Base-by-base conservation (phyloP, 2,113 vertebrate species). In the Epinephelus moara region DNA sequence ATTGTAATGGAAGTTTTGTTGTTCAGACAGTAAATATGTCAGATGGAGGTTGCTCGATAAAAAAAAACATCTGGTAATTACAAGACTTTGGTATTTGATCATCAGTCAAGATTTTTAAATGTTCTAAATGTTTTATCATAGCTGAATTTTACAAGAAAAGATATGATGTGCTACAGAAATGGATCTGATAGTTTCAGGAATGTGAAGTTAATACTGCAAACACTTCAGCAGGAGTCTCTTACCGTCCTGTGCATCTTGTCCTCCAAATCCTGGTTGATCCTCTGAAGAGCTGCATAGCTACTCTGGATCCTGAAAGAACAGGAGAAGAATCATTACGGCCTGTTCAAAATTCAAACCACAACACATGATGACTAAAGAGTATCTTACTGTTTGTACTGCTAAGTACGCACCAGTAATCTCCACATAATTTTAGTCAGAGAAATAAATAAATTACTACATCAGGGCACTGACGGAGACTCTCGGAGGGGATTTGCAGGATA, bases 221-320 rank as follows among this genome's bases (percentile, higher is more conserved):
- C 13, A 37, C 59, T 18, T 21, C 37, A 5, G 59, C 18, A 25
- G 14, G 61, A 75, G 50, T 91, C 95, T 96, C 97, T 96, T 94
- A 99, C 98, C 96, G 97, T 97, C 87, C 96, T 94, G 87, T 97
- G 97, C 83, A 99, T 96, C 92, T 99, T 99, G 84, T 99, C 97
- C 89, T 99, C 97, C 94, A 98, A 94, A 91, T 99, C 97, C 93
- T 98, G 97, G 94, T 99, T 99, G 96, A 99, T 97, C 93, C 97
- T 96, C 94, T 99, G 98, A 90, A 99, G 95, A 45, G 97, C 96
- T 92, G 97, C 92, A 92, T 99, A 99, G 93, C 98, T 97, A 91
- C 95, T 99, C 94, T 99, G 98, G 92, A 99, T 98, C 95, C 98
- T 99, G 10, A 30, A 80, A 55, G 8, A 60, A 77, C 19, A 78